Evolutionary conservation across 1,140 invertebrate species (phyloP).

Genomic region (Orchestia grillus): DNA sequence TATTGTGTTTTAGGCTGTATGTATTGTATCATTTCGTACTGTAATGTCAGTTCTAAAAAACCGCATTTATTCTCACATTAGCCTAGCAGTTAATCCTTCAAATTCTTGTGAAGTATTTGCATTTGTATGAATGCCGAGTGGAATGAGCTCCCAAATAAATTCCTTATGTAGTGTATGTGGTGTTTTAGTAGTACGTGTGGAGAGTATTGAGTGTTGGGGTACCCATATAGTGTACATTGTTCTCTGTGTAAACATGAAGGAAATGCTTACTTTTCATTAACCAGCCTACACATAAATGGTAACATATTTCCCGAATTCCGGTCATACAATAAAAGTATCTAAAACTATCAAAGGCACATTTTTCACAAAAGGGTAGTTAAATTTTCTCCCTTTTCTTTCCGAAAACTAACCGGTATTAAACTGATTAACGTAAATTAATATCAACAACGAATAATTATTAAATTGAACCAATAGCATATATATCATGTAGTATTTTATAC

Average conservation of each 20-base stretch:
- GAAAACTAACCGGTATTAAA: too few relatives aligned
- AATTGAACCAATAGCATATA: too few relatives aligned
- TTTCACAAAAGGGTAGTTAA: too few relatives aligned
- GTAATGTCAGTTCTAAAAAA: slow-evolving; percentile 18
- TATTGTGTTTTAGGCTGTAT: not conserved
- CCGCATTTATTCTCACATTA: slow-evolving; percentile 31
- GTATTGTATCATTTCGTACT: slow-evolving; percentile 22
- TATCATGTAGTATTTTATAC: too few relatives aligned
- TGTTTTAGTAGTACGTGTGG: slow-evolving; percentile 22
- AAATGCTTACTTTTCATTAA: not conserved
- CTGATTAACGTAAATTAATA: too few relatives aligned
- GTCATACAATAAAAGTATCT: too few relatives aligned
- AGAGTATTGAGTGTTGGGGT: not conserved
- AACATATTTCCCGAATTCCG: too few relatives aligned
- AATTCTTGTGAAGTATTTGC: not conserved
- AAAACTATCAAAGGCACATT: too few relatives aligned
- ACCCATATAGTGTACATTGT: not conserved
- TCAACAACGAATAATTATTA: too few relatives aligned
- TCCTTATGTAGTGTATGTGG: not conserved
- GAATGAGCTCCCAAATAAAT: not conserved
- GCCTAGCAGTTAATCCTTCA: not conserved
- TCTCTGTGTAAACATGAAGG: not conserved
- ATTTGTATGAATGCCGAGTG: not conserved
- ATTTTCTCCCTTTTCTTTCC: too few relatives aligned
- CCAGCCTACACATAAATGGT: too few relatives aligned